These are phyloP conservation scores for Mirounga angustirostris DNA, from an alignment of 2,113 vertebrate genomes.

Conservation along the genomic window DNA sequence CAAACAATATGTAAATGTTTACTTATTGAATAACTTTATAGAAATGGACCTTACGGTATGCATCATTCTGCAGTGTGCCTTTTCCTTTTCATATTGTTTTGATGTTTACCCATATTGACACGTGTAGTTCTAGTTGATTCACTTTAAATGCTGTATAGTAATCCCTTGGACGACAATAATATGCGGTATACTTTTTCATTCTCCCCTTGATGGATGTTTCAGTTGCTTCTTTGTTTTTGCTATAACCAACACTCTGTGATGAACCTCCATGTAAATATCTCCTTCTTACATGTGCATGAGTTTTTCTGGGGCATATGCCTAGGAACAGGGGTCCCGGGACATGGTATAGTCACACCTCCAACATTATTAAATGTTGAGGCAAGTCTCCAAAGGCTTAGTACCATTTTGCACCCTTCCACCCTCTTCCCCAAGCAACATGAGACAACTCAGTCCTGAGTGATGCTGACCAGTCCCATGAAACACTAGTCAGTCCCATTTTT, in stretches of 20 bases:
- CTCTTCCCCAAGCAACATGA: not conserved
- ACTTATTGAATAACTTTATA: not conserved
- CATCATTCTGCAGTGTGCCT: not conserved
- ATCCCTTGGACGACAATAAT: not conserved
- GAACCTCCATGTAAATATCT: not conserved
- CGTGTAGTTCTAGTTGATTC: not conserved
- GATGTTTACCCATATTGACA: not conserved
- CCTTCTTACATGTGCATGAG: not conserved
- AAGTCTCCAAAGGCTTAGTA: not conserved
- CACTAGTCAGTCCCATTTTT: not conserved
- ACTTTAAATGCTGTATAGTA: not conserved
- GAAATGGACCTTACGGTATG: not conserved
- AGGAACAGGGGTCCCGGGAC: not conserved
- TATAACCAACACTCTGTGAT: not conserved
- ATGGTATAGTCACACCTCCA: not conserved
- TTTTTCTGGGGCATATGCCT: not conserved
- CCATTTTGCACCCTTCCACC: not conserved
- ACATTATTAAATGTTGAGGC: not conserved
- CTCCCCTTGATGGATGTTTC: not conserved
- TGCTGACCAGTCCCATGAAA: not conserved
- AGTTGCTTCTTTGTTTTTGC: not conserved
- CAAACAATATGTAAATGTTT: not conserved
- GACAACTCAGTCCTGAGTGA: not conserved
- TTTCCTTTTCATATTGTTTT: conserved; percentile 31
- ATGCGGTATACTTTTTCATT: not conserved